phyloP scores from a whole-genome alignment of 2,888 invertebrate species.

The Trachelus tabidus region DNA sequence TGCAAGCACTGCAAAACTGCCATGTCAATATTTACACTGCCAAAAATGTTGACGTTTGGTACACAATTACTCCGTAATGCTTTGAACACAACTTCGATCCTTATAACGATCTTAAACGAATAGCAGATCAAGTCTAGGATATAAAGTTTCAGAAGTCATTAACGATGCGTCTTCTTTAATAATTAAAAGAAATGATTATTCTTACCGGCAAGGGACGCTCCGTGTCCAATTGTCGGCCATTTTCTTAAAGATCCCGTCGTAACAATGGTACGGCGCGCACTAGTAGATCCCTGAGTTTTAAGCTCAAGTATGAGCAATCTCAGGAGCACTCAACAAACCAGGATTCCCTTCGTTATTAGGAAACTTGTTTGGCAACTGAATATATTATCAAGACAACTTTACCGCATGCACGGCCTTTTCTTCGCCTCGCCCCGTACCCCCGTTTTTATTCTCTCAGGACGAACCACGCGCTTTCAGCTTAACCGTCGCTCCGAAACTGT shows the following conservation, averaged over 20 bases:
- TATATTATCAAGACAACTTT: background rate
- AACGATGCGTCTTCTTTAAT: background rate
- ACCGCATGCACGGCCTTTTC: background rate
- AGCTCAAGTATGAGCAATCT: background rate
- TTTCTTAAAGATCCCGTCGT: conserved; percentile 50
- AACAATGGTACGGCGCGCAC: conserved; percentile 45
- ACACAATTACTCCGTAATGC: conserved; percentile 1
- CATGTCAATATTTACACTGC: conserved; percentile 17
- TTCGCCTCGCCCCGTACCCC: conserved; percentile 1
- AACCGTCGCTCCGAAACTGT: background rate
- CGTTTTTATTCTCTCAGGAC: background rate
- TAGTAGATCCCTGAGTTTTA: conserved; percentile 7
- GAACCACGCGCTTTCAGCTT: background rate
- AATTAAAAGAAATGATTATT: conserved; percentile 11
- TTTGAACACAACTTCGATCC: background rate
- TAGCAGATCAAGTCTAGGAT: background rate
- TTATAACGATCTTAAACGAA: too few relatives aligned
- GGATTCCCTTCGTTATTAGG: background rate
- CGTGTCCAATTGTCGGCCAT: conserved; percentile 64
- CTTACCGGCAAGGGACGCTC: conserved; percentile 63
- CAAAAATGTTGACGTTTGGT: conserved; percentile 20
- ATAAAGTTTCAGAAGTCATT: background rate
- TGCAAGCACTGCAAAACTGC: background rate
- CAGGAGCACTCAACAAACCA: background rate
- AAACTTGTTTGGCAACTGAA: background rate